A percentile compares a stretch with the other conserved stretches of the same genome.
Conservation (phyloP, 2,113 vertebrate species). For the Climacteris rufus region DNA sequence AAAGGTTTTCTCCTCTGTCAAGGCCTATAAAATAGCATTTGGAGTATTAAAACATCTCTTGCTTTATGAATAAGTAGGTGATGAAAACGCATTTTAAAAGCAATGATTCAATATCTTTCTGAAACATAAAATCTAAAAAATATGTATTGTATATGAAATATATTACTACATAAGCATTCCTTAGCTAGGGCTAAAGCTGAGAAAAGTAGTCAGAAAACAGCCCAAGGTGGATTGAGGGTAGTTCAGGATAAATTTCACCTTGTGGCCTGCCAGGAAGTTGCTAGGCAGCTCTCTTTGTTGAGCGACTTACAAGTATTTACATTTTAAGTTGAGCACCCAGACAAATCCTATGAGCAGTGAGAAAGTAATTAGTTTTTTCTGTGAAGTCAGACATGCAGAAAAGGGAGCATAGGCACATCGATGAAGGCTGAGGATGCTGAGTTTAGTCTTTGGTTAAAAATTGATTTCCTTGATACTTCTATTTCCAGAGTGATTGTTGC, state of each 20-base stretch:
- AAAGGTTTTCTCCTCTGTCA: not conserved
- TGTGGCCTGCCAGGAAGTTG: not conserved
- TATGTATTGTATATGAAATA: not conserved
- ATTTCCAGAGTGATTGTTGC: not conserved
- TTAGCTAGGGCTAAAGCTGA: not conserved
- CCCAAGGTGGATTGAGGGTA: not conserved
- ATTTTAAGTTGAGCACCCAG: not conserved
- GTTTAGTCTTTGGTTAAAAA: not conserved
- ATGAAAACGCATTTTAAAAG: not conserved
- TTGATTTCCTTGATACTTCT: accelerated
- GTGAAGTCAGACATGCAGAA: not conserved
- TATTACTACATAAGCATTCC: not conserved
- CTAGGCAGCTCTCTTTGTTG: not conserved
- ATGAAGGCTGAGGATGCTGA: not conserved
- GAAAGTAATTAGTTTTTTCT: not conserved
- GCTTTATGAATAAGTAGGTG: not conserved
- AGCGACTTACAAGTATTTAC: not conserved
- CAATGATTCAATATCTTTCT: not conserved
- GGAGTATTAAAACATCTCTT: not conserved
- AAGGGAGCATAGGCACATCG: not conserved
- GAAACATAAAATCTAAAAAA: not conserved
- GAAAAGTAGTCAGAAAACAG: not conserved
- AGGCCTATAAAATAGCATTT: not conserved
- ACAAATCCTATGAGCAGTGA: not conserved
- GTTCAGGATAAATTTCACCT: not conserved